A percentile compares a stretch with the other conserved stretches of the same genome.
These are phyloP conservation scores for Netelia melanura DNA, from an alignment of 2,888 invertebrate species.

Conservation along the genomic window DNA sequence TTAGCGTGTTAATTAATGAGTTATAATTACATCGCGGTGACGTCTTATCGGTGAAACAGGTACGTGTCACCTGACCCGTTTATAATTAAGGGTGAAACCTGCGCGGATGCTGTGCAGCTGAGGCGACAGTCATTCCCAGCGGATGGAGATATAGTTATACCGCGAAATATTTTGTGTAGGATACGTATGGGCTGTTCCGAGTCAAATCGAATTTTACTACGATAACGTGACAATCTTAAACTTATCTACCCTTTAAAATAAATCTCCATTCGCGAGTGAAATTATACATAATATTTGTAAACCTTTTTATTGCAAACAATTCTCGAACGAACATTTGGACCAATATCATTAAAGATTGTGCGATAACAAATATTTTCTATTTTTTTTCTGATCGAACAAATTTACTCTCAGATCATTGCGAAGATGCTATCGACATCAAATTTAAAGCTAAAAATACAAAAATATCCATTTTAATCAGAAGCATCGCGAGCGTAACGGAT, in stretches of 20 bases:
- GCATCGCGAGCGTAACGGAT: too few species aligned
- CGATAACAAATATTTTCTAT: too few species aligned
- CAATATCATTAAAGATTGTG: too few species aligned
- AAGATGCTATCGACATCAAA: too few species aligned
- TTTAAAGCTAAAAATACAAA: too few species aligned
- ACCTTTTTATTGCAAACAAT: too few species aligned
- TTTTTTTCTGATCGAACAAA: too few species aligned
- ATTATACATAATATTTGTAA: too few species aligned
- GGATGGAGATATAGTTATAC: neutral
- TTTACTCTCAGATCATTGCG: too few species aligned
- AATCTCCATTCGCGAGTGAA: neutral
- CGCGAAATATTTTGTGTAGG: neutral
- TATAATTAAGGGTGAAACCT: slow-evolving; percentile 55
- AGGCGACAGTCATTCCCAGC: slow-evolving; percentile 11
- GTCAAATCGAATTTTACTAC: neutral
- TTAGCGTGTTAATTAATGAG: slow-evolving; percentile 53
- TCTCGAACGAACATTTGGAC: too few species aligned
- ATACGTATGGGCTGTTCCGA: neutral
- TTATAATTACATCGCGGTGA: slow-evolving; percentile 47
- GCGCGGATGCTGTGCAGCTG: slow-evolving; percentile 9
- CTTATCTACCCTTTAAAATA: neutral
- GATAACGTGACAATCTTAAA: neutral
- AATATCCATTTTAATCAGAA: too few species aligned
- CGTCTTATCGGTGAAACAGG: slow-evolving; percentile 48
- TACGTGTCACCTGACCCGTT: slow-evolving; percentile 50